A percentile compares a stretch with the other conserved stretches of the same genome.
Evolutionary conservation across 53 echinoderm and acorn worm genomes (phyloP).

Genomic region (Echinarachnius parma): DNA sequence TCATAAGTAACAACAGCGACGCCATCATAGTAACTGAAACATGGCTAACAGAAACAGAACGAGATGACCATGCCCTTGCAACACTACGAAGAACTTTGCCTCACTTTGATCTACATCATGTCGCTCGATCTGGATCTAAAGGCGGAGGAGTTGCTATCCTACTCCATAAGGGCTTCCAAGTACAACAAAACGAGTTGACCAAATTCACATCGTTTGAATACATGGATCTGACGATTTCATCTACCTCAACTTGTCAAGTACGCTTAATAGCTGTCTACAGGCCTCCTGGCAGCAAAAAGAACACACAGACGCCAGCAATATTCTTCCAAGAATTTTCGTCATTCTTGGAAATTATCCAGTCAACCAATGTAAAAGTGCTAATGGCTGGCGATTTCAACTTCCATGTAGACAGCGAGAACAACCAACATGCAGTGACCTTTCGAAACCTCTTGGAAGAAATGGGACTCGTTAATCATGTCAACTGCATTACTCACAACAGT

Average conservation of each 20-base stretch:
- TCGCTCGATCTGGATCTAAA: neutral
- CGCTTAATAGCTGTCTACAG: conserved; percentile 10
- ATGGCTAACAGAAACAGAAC: conserved; percentile 4
- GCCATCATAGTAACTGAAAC: conserved; percentile 3
- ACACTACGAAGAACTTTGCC: neutral
- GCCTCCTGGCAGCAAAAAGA: neutral
- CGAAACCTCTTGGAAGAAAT: too few species aligned
- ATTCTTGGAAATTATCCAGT: neutral
- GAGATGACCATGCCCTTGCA: conserved; percentile 1
- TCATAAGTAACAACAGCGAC: conserved; percentile 1
- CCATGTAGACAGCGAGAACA: conserved; percentile 3
- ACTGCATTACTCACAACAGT: too few species aligned
- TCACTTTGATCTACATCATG: neutral
- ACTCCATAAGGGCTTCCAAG: neutral
- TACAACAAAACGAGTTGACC: neutral
- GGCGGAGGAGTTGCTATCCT: conserved; percentile 12
- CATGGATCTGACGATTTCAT: conserved; percentile 7
- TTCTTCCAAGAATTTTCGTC: conserved; percentile 4
- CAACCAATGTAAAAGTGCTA: neutral
- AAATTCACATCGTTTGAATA: neutral
- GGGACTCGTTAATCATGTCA: too few species aligned
- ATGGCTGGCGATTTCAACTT: conserved; percentile 26
- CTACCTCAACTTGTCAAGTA: neutral
- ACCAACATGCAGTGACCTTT: neutral
- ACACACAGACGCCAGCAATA: neutral